A percentile compares a stretch with the other conserved stretches of the same genome.
Conservation (phyloP, 2,797 vertebrate genomes). For the Varecia variegata region DNA sequence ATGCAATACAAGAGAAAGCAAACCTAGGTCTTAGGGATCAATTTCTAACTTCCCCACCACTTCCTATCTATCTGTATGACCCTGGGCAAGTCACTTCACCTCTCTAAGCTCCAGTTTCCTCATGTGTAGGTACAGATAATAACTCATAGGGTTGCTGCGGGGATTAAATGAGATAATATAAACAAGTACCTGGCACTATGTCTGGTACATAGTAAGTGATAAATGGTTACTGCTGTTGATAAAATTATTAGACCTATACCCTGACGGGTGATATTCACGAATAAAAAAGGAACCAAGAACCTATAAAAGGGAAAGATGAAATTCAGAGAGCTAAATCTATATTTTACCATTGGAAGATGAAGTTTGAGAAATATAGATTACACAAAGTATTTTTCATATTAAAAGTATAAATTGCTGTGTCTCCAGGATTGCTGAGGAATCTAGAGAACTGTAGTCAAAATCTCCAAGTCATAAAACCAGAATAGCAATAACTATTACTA, state of each 20-base stretch:
- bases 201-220: background rate
- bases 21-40: background rate
- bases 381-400: background rate
- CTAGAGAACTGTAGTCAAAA: background rate
- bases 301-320: background rate
- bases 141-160: background rate
- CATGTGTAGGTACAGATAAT: background rate
- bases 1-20: background rate
- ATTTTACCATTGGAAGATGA: background rate
- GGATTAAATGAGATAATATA: background rate
- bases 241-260: slow-evolving; percentile 6
- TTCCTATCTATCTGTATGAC: background rate
- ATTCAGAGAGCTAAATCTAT: background rate
- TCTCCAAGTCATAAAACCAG: slow-evolving; percentile 30
- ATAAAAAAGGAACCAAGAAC: slow-evolving; percentile 1
- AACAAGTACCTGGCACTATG: background rate
- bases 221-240: background rate
- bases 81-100: background rate
- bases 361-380: background rate
- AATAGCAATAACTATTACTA: background rate
- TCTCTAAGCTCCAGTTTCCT: background rate
- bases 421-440: background rate
- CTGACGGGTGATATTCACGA: background rate
- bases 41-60: background rate
- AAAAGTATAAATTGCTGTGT: background rate